These are phyloP conservation scores for Microplitis manilae DNA, from an alignment of 2,888 invertebrate genomes.

Conservation along the genomic window DNA sequence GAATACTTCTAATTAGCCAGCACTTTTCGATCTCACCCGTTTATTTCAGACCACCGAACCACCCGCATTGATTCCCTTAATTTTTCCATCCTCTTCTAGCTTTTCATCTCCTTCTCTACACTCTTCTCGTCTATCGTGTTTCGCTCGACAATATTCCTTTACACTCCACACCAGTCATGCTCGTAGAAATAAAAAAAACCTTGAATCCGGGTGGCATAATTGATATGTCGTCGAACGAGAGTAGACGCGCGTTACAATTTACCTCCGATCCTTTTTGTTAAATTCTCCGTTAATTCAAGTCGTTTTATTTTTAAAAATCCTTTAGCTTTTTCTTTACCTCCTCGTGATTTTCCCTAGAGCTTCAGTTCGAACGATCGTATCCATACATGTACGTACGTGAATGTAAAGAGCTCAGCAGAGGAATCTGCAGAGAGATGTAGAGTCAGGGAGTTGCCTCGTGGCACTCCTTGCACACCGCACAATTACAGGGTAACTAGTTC, in stretches of 20 bases:
- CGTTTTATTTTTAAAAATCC: conserved; percentile 24
- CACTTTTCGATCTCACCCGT: conserved; percentile 58
- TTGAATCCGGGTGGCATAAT: conserved; percentile 22
- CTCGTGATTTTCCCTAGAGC: conserved; percentile 13
- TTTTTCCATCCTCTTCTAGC: conserved; percentile 48
- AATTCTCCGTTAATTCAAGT: not conserved
- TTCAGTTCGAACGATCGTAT: not conserved
- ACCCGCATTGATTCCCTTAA: conserved; percentile 58
- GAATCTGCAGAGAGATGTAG: not conserved
- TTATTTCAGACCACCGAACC: conserved; percentile 51
- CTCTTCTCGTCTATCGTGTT: conserved; percentile 31
- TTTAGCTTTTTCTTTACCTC: conserved; percentile 13
- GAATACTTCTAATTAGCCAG: conserved; percentile 64
- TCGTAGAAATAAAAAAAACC: conserved; percentile 11
- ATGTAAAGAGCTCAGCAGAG: not conserved
- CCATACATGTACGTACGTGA: not conserved
- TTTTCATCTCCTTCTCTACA: conserved; percentile 26
- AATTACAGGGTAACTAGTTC: conserved; percentile 55
- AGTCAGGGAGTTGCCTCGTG: conserved; percentile 41
- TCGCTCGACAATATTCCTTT: conserved; percentile 1
- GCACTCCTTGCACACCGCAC: conserved; percentile 50
- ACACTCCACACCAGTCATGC: not conserved
- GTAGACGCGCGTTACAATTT: conserved; percentile 8
- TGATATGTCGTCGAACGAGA: not conserved
- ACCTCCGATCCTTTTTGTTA: conserved; percentile 11